Conservation (phyloP, 2,113 vertebrate genomes). For the Lophius piscatorius region DNA sequence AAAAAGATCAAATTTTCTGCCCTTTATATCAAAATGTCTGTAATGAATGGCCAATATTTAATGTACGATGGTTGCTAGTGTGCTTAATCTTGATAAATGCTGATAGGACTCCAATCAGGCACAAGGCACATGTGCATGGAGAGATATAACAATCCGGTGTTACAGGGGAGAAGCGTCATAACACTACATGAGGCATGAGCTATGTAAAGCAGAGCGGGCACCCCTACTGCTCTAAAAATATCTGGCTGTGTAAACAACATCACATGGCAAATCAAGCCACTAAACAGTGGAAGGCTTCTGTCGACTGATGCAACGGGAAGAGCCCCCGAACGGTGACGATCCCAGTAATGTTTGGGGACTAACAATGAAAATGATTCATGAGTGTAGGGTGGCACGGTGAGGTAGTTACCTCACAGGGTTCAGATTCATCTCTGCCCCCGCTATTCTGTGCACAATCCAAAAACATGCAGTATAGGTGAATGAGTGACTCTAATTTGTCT, state of each 20-base stretch:
- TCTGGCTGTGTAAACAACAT: constrained; percentile 40
- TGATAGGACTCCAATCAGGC: background rate
- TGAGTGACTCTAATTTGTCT: no score
- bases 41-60: constrained; percentile 6
- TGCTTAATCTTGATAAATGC: constrained; percentile 2
- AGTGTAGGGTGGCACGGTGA: no score
- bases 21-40: constrained; percentile 5
- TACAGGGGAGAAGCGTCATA: constrained; percentile 10
- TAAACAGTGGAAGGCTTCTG: constrained; percentile 14
- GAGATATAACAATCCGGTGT: constrained; percentile 24
- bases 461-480: no score
- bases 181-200: constrained; percentile 29
- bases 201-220: constrained; percentile 22
- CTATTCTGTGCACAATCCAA: no score
- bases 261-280: constrained; percentile 38
- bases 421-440: no score
- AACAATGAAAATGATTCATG: no score
- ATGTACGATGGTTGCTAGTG: background rate
- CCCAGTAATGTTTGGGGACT: no score
- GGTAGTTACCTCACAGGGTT: no score
- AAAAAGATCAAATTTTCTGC: background rate
- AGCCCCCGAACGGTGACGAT: no score
- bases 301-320: no score
- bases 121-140: constrained; percentile 11
- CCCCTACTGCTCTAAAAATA: constrained; percentile 64